Percentiles rank a stretch among this genome's conserved stretches.
phyloP scores from a whole-genome alignment of 2,797 vertebrate genomes.

The Miichthys miiuy region DNA sequence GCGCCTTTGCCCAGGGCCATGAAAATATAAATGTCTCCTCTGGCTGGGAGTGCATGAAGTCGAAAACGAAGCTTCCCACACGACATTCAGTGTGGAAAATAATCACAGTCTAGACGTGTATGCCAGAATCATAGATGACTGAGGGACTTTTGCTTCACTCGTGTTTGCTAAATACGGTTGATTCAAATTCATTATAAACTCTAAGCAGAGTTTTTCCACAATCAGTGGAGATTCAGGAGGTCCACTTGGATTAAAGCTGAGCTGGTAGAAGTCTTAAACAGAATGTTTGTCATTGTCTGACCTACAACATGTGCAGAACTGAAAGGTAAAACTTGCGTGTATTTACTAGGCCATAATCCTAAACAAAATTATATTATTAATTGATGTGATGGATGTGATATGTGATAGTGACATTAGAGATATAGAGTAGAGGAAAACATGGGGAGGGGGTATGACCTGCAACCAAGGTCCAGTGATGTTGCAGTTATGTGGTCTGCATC shows the following conservation, averaged over 20 bases:
- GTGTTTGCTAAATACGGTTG: background rate
- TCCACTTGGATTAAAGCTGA: background rate
- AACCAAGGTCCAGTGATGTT: too few species aligned
- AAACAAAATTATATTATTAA: too few species aligned
- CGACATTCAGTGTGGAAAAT: constrained; percentile 11
- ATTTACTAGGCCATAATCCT: too few species aligned
- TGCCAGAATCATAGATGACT: background rate
- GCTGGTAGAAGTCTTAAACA: too few species aligned
- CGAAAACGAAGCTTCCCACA: background rate
- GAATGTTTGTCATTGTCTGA: too few species aligned
- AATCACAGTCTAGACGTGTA: background rate
- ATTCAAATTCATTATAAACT: background rate
- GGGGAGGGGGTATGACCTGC: too few species aligned
- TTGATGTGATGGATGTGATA: too few species aligned
- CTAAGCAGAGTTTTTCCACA: background rate
- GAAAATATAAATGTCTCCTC: constrained; percentile 38
- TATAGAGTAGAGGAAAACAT: too few species aligned
- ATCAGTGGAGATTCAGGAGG: background rate
- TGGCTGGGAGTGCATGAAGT: constrained; percentile 14
- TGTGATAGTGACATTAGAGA: too few species aligned
- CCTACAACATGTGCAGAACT: too few species aligned
- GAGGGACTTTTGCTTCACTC: background rate
- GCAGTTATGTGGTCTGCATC: too few species aligned
- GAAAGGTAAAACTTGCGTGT: too few species aligned
- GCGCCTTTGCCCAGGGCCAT: constrained; percentile 25